phyloP scores from a whole-genome alignment of 2,113 vertebrate species.

The Emydocephalus ijimae region DNA sequence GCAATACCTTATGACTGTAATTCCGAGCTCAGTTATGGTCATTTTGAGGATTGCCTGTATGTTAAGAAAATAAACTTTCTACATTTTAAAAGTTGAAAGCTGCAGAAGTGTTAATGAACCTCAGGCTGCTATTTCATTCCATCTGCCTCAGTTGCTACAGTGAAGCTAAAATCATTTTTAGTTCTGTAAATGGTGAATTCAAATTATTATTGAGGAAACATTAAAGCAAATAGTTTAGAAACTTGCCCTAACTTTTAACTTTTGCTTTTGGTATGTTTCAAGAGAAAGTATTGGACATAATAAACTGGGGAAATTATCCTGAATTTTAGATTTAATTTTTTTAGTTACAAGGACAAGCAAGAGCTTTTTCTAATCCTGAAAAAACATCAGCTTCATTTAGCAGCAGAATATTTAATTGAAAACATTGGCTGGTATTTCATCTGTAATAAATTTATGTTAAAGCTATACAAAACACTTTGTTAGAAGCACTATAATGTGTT shows the following conservation, averaged over 20 bases:
- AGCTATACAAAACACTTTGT: not conserved
- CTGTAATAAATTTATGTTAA: not conserved
- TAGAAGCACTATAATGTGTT: not conserved
- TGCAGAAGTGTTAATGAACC: too few relatives aligned
- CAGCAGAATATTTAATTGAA: not conserved
- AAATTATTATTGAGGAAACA: not conserved
- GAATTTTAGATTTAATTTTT: not conserved
- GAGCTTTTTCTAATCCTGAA: not conserved
- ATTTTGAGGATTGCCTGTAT: too few relatives aligned
- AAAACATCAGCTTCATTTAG: not conserved
- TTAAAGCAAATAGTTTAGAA: not conserved
- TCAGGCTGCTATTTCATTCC: not conserved
- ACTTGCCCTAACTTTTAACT: not conserved
- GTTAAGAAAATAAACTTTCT: not conserved
- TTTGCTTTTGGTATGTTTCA: not conserved
- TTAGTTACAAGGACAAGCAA: not conserved
- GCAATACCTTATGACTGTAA: too few relatives aligned
- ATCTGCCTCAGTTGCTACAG: not conserved
- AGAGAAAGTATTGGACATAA: not conserved
- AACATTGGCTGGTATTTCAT: not conserved
- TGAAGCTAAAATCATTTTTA: not conserved
- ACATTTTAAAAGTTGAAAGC: not conserved
- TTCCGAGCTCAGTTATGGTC: too few relatives aligned
- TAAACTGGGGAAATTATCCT: not conserved
- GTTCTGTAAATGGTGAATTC: not conserved